Percentiles rank a stretch among this genome's conserved stretches.
These are phyloP conservation scores for Aspidiotus rigidus DNA, from an alignment of 2,888 invertebrate genomes.

Conservation along the genomic window DNA sequence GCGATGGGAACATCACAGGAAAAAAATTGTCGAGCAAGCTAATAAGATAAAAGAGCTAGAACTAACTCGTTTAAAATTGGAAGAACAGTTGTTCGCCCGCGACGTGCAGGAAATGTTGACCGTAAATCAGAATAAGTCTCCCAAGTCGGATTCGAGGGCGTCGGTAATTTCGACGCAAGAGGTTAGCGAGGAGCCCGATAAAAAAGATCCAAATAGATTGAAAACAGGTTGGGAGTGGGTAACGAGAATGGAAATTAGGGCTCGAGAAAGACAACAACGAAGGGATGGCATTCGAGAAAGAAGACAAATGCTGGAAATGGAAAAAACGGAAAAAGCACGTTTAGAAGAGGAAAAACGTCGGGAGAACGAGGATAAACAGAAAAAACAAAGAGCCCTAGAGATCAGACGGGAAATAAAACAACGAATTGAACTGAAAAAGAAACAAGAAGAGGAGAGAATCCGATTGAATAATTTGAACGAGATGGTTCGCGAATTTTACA, in stretches of 20 bases:
- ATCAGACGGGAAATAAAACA: slow-evolving; percentile 17
- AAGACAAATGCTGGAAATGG: slow-evolving; percentile 21
- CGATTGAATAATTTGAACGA: slow-evolving; percentile 17
- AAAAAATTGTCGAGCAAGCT: slow-evolving; percentile 25
- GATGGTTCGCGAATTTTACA: slow-evolving; percentile 17
- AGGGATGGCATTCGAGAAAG: slow-evolving; percentile 21
- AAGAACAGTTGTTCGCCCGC: slow-evolving; percentile 11
- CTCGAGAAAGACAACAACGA: slow-evolving; percentile 21
- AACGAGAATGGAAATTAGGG: slow-evolving; percentile 27
- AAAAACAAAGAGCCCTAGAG: slow-evolving; percentile 17
- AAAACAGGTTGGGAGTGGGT: slow-evolving; percentile 26
- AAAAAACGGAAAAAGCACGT: slow-evolving; percentile 16
- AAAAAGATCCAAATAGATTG: slow-evolving; percentile 5
- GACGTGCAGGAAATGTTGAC: slow-evolving; percentile 11
- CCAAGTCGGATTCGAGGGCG: slow-evolving; percentile 9
- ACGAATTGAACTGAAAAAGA: slow-evolving; percentile 12
- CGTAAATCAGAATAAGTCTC: slow-evolving; percentile 1
- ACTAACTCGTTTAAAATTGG: slow-evolving; percentile 21
- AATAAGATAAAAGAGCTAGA: slow-evolving; percentile 23
- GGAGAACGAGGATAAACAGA: slow-evolving; percentile 18
- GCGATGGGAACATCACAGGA: slow-evolving; percentile 11
- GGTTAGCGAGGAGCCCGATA: not conserved
- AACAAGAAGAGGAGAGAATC: slow-evolving; percentile 25
- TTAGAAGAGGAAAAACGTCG: slow-evolving; percentile 17
- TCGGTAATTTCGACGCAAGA: slow-evolving; percentile 5